Conservation (phyloP, 2,888 invertebrate genomes). For the Amphipyra berbera region DNA sequence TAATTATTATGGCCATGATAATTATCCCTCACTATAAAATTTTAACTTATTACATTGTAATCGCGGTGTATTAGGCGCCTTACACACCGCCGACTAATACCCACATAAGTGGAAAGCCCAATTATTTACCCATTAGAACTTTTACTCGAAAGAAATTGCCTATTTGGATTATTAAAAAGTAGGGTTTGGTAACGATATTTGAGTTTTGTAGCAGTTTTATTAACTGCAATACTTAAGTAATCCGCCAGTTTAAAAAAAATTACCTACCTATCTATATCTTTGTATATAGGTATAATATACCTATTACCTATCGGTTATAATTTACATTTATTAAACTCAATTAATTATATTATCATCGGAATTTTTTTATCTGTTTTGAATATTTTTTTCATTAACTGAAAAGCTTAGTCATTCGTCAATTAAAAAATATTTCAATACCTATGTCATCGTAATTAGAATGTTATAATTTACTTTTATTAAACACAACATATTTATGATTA, state of each 20-base stretch:
- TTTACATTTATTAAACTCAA: too few relatives aligned
- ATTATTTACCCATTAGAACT: slow-evolving; percentile 81
- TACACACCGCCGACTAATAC: slow-evolving; percentile 64
- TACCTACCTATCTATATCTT: too few relatives aligned
- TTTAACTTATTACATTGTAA: slow-evolving; percentile 62
- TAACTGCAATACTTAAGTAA: slow-evolving; percentile 24
- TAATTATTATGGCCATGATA: slow-evolving; percentile 29
- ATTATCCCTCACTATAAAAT: slow-evolving; percentile 53
- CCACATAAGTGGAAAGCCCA: slow-evolving; percentile 71
- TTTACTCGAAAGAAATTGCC: slow-evolving; percentile 69
- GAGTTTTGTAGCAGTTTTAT: slow-evolving; percentile 29
- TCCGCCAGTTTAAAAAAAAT: background rate
- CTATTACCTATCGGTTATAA: too few relatives aligned
- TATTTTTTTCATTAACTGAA: slow-evolving; percentile 25
- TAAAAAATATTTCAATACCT: background rate
- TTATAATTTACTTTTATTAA: too few relatives aligned
- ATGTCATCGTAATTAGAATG: too few relatives aligned
- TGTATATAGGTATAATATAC: too few relatives aligned
- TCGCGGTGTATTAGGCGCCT: slow-evolving; percentile 62
- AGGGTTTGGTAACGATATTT: slow-evolving; percentile 38
- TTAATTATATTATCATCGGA: too few relatives aligned
- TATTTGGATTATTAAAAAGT: slow-evolving; percentile 74
- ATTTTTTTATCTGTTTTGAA: too few relatives aligned
- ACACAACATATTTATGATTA: too few relatives aligned
- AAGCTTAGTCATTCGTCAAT: slow-evolving; percentile 21